Percentiles rank a stretch among this genome's conserved stretches.
Conservation (phyloP, 2,797 vertebrate species). For the Enteromius afrohamiltoni region DNA sequence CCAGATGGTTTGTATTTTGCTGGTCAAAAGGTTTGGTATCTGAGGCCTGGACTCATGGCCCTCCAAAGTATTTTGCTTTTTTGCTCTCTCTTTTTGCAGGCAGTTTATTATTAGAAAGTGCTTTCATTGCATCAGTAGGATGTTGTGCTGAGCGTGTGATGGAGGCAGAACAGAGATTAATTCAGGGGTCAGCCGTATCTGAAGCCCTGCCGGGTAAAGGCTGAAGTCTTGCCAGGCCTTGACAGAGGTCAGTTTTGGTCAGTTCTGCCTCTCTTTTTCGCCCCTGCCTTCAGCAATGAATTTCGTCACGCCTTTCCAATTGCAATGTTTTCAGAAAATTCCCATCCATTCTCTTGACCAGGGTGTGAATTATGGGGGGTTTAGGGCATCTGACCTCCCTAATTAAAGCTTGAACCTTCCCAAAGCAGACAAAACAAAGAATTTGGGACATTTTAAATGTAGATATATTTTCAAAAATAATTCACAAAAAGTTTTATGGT, state of each 20-base stretch:
- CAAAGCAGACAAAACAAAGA: background rate
- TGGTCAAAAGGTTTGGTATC: constrained; percentile 62
- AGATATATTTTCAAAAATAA: background rate
- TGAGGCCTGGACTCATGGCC: constrained; percentile 51
- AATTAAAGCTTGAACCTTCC: constrained; percentile 13
- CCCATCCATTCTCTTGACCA: constrained; percentile 52
- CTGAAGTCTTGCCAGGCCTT: constrained; percentile 68
- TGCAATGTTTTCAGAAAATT: constrained; percentile 62
- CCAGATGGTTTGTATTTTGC: constrained; percentile 60
- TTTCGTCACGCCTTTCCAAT: constrained; percentile 59
- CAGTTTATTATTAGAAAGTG: constrained; percentile 65
- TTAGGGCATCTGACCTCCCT: background rate
- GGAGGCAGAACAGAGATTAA: constrained; percentile 67
- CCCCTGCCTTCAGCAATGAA: constrained; percentile 59
- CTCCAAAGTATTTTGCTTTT: constrained; percentile 51
- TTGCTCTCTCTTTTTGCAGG: constrained; percentile 48
- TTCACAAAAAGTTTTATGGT: background rate
- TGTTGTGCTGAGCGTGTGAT: constrained; percentile 63
- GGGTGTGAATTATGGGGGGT: constrained; percentile 33
- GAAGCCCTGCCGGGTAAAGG: constrained; percentile 60
- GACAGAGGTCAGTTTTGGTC: constrained; percentile 66
- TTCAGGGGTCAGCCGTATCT: constrained; percentile 68
- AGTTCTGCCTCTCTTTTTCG: constrained; percentile 50
- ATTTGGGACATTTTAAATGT: background rate
- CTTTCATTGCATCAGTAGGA: constrained; percentile 66